These are phyloP conservation scores for Pangasius macronema DNA, from an alignment of 2,797 vertebrate genomes.

Conservation along the genomic window DNA sequence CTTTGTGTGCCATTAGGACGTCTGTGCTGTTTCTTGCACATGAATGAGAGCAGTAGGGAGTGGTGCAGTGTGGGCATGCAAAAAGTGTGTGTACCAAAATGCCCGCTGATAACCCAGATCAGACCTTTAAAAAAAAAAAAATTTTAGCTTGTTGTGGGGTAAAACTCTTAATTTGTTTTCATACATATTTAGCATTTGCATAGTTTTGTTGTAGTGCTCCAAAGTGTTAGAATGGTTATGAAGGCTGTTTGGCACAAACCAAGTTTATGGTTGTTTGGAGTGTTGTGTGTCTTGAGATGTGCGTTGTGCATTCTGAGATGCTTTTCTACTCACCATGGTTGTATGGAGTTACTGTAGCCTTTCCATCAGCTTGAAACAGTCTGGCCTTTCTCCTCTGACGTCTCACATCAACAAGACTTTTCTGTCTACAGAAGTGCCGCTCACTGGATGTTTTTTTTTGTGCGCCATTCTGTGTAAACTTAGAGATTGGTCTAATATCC, in stretches of 20 bases:
- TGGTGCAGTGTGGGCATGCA: slow-evolving; percentile 16
- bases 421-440: neutral
- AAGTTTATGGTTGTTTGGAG: neutral
- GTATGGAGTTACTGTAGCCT: neutral
- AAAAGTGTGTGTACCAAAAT: neutral
- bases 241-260: neutral
- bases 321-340: neutral
- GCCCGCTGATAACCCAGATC: neutral
- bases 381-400: neutral
- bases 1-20: neutral
- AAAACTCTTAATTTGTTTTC: neutral
- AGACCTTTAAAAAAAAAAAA: neutral
- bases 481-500: no score
- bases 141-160: neutral
- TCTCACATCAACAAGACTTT: neutral
- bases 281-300: neutral
- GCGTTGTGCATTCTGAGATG: neutral
- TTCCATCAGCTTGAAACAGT: neutral
- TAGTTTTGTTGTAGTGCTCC: neutral
- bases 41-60: slow-evolving; percentile 21
- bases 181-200: neutral
- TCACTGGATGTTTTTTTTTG: neutral
- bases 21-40: slow-evolving; percentile 15
- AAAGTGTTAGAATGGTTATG: neutral
- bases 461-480: no score